These are phyloP conservation scores for Phalacrocorax pelagicus DNA, from an alignment of 2,113 vertebrate genomes.

Conservation along the genomic window DNA sequence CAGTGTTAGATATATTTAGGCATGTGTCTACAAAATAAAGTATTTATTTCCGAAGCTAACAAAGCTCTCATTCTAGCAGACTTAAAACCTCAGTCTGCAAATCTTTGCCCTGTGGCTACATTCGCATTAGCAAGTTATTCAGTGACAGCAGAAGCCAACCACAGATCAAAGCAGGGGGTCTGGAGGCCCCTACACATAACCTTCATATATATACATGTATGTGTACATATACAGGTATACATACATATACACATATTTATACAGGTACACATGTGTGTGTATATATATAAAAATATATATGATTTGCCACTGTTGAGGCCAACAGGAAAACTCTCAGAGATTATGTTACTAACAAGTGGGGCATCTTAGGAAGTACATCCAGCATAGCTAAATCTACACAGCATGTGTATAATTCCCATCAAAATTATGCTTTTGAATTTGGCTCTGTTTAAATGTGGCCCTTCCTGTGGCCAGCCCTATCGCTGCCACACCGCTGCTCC, in stretches of 20 bases:
- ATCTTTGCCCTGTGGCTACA: background rate
- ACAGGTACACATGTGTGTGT: fast-evolving
- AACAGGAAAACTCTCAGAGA: background rate
- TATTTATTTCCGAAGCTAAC: background rate
- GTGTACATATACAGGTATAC: background rate
- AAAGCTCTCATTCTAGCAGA: background rate
- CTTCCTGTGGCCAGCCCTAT: background rate
- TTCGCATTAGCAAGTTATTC: background rate
- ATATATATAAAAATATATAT: background rate
- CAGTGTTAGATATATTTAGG: conserved; percentile 4
- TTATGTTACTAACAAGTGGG: background rate
- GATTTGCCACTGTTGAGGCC: background rate
- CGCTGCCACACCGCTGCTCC: fast-evolving
- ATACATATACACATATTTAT: background rate
- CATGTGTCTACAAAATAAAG: background rate
- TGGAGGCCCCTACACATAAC: background rate
- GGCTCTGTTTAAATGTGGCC: background rate
- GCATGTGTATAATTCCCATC: background rate
- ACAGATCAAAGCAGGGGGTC: background rate
- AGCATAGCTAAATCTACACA: background rate
- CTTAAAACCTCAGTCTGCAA: background rate
- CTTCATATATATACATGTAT: background rate
- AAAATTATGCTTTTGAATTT: background rate
- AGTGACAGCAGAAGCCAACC: background rate
- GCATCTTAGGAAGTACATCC: background rate